Percentiles rank a stretch among this genome's conserved stretches.
These are phyloP conservation scores for Bambusicola thoracicus DNA, from an alignment of 2,113 vertebrate genomes.

Conservation along the genomic window DNA sequence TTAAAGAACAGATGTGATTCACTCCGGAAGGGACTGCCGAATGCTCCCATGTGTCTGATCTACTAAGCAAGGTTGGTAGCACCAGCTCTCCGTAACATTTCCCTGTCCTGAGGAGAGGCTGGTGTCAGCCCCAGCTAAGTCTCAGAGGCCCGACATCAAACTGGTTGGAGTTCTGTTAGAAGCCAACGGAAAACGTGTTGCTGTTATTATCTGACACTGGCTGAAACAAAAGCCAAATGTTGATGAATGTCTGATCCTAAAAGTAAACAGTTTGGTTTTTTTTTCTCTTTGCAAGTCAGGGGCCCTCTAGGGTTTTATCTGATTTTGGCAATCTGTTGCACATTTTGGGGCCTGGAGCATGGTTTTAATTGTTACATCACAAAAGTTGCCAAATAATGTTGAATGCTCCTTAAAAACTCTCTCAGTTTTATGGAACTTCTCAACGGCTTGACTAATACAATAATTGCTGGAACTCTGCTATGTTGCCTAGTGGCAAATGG, in stretches of 20 bases:
- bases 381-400: conserved; percentile 75
- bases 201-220: conserved; percentile 63
- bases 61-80: conserved; percentile 12
- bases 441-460: conserved; percentile 74
- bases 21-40: background rate
- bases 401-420: conserved; percentile 68
- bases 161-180: conserved; percentile 6
- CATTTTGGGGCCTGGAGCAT: conserved; percentile 68
- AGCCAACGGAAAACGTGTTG: conserved; percentile 27
- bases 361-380: conserved; percentile 77
- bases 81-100: background rate
- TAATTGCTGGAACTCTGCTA: conserved; percentile 69
- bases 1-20: background rate
- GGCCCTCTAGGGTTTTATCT: conserved; percentile 63
- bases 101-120: background rate
- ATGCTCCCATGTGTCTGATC: background rate
- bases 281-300: conserved; percentile 50
- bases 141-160: background rate
- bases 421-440: conserved; percentile 71
- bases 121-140: background rate
- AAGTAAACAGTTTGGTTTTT: conserved; percentile 69
- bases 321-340: conserved; percentile 72
- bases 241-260: conserved; percentile 69
- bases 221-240: conserved; percentile 70
- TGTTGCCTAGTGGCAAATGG: conserved; percentile 73